phyloP scores from a whole-genome alignment of 2,888 invertebrate genomes.

The Julus scandinavius region DNA sequence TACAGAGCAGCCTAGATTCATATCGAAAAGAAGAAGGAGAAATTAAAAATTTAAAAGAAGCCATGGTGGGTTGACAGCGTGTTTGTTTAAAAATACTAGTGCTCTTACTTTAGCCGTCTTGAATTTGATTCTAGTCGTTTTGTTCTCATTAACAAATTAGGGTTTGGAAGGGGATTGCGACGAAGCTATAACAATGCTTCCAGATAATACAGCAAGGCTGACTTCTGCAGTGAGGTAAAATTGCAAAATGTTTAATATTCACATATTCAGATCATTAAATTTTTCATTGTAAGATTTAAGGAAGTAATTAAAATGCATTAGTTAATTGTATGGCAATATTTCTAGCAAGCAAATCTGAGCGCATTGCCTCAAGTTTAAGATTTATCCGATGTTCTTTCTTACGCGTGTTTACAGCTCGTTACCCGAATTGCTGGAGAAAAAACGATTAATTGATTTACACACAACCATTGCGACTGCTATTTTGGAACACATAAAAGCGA shows the following conservation, averaged over 20 bases:
- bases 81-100: background rate
- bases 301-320: too few relatives aligned
- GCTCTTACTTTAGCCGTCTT: background rate
- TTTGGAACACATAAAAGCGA: slow-evolving; percentile 72
- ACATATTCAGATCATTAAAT: too few relatives aligned
- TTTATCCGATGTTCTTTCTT: too few relatives aligned
- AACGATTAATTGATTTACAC: slow-evolving; percentile 97
- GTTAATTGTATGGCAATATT: too few relatives aligned
- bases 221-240: slow-evolving; percentile 86
- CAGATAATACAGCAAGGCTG: slow-evolving; percentile 90
- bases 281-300: too few relatives aligned
- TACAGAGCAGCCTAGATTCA: slow-evolving; percentile 96
- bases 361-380: too few relatives aligned
- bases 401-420: slow-evolving; percentile 71
- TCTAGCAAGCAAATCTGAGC: too few relatives aligned
- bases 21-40: slow-evolving; percentile 95
- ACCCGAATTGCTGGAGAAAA: slow-evolving; percentile 96
- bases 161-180: slow-evolving; percentile 91
- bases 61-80: slow-evolving; percentile 74
- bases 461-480: slow-evolving; percentile 92
- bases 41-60: slow-evolving; percentile 91
- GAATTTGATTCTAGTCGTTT: background rate
- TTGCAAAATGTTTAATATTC: slow-evolving; percentile 40
- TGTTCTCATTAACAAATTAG: slow-evolving; percentile 61
- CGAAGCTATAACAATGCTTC: slow-evolving; percentile 80